These are phyloP conservation scores for Dascillus cervinus DNA, from an alignment of 2,888 invertebrate species.

Conservation along the genomic window DNA sequence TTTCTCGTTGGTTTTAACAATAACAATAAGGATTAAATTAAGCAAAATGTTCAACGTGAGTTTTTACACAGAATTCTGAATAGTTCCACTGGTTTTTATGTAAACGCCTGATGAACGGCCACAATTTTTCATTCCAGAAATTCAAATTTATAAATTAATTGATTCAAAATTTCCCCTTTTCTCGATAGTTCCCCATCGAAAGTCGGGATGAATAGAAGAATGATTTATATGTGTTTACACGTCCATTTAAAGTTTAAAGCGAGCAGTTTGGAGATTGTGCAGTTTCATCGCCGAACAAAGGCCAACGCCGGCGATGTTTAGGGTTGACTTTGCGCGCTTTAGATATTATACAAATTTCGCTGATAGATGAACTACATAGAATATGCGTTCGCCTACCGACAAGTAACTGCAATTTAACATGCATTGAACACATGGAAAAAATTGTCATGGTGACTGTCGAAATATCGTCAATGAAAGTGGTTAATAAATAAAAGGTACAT, in stretches of 20 bases:
- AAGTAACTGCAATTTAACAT: too few species aligned
- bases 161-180: constrained; percentile 11
- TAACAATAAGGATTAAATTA: too few species aligned
- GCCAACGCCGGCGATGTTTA: constrained; percentile 9
- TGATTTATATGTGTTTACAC: constrained; percentile 33
- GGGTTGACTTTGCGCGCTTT: constrained; percentile 10
- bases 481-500: constrained; percentile 30
- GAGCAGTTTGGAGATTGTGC: constrained; percentile 28
- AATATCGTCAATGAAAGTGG: constrained; percentile 22
- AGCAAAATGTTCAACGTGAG: too few species aligned
- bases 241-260: constrained; percentile 33
- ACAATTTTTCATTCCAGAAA: background rate
- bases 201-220: constrained; percentile 21
- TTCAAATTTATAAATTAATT: constrained; percentile 15
- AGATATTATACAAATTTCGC: too few species aligned
- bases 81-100: too few species aligned
- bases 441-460: constrained; percentile 22
- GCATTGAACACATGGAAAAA: too few species aligned
- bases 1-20: too few species aligned
- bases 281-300: constrained; percentile 23
- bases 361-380: too few species aligned
- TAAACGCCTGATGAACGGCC: too few species aligned
- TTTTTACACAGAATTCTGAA: too few species aligned
- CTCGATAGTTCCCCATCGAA: constrained; percentile 7
- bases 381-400: too few species aligned